Evolutionary conservation across 1,140 invertebrate species (phyloP).

Genomic region (Laupala kohalensis): DNA sequence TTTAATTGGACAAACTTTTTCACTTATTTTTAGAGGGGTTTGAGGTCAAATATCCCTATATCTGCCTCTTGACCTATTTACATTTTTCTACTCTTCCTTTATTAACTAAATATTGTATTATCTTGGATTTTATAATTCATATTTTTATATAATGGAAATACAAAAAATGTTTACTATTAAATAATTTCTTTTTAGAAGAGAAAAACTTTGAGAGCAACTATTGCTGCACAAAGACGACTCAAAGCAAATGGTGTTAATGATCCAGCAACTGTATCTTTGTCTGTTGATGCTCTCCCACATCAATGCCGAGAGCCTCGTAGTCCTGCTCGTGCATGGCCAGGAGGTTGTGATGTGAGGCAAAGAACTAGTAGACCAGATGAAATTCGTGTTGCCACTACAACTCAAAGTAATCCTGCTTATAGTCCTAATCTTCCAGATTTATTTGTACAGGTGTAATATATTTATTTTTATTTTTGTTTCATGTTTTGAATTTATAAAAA

Average conservation of each 20-base stretch:
- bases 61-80: neutral
- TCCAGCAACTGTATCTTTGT: constrained; percentile 56
- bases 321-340: constrained; percentile 13
- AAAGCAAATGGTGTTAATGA: constrained; percentile 72
- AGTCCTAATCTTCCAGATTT: constrained; percentile 10
- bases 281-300: constrained; percentile 39
- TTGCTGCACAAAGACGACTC: constrained; percentile 57
- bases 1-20: too few relatives aligned
- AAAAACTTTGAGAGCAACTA: constrained; percentile 60
- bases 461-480: neutral
- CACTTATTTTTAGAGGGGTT: neutral
- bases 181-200: constrained; percentile 52
- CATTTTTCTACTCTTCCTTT: neutral
- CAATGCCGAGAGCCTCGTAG: constrained; percentile 5
- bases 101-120: neutral
- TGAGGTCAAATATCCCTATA: neutral
- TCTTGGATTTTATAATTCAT: neutral
- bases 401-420: constrained; percentile 10
- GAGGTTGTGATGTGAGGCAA: constrained; percentile 10
- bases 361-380: constrained; percentile 9
- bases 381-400: constrained; percentile 7
- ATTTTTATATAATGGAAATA: too few relatives aligned
- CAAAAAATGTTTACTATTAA: too few relatives aligned
- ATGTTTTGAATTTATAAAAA: neutral
- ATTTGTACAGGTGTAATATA: constrained; percentile 7